phyloP scores from a whole-genome alignment of 2,113 vertebrate genomes.

The Pterophyllum scalare region DNA sequence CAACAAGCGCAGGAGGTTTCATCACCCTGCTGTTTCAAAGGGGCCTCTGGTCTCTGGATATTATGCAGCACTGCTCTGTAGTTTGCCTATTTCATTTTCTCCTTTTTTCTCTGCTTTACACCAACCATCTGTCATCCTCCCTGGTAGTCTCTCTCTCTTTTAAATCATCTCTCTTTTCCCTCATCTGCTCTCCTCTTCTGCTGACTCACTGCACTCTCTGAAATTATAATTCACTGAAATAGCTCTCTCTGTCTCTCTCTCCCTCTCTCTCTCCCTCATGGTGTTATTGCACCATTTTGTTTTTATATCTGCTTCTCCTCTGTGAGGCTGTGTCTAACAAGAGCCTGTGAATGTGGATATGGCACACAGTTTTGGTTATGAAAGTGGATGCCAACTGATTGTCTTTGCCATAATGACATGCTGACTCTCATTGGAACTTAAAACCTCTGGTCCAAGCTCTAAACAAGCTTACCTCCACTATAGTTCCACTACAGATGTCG shows the following conservation, averaged over 20 bases:
- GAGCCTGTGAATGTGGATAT: constrained; percentile 12
- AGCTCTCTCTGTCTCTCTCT: constrained; percentile 11
- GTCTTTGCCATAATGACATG: background rate
- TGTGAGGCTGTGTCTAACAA: background rate
- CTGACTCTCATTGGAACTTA: too few relatives aligned
- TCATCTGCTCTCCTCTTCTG: constrained; percentile 31
- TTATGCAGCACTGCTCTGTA: constrained; percentile 31
- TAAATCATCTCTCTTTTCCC: constrained; percentile 23
- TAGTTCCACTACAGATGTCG: background rate
- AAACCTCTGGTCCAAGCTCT: background rate
- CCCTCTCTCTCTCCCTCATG: background rate
- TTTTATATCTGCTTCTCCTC: constrained; percentile 18
- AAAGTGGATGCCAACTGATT: background rate
- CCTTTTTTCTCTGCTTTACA: constrained; percentile 26
- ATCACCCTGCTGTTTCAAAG: constrained; percentile 53
- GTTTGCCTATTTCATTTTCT: constrained; percentile 37
- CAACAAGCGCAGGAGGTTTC: constrained; percentile 54
- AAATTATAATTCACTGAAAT: constrained; percentile 59
- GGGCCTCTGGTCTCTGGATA: constrained; percentile 59
- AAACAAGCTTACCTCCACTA: background rate
- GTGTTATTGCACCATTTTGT: constrained; percentile 47
- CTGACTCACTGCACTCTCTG: constrained; percentile 58
- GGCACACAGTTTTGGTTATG: background rate
- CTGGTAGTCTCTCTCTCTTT: background rate
- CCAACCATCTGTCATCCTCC: constrained; percentile 55